phyloP scores from a whole-genome alignment of 2,113 vertebrate genomes.

The Scomber scombrus region DNA sequence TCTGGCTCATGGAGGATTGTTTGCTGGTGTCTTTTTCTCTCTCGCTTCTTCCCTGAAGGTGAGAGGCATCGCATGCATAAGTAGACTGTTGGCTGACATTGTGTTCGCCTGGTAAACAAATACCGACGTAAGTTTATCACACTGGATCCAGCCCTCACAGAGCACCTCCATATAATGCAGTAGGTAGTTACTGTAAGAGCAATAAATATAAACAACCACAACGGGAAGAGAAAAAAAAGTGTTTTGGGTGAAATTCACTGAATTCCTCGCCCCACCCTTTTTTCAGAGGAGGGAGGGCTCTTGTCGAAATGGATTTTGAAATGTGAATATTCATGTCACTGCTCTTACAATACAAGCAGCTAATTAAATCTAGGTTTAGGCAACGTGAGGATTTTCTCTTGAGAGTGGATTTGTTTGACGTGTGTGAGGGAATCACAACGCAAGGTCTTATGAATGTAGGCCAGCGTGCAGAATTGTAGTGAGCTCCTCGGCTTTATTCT shows the following conservation, averaged over 20 bases:
- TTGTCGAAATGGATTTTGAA: conserved; percentile 7
- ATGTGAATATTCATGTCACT: conserved; percentile 48
- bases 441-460: background rate
- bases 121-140: conserved; percentile 36
- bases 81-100: conserved; percentile 55
- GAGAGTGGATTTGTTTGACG: background rate
- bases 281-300: conserved; percentile 21
- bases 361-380: conserved; percentile 15
- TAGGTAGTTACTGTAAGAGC: conserved; percentile 18
- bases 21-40: conserved; percentile 56
- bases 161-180: conserved; percentile 17
- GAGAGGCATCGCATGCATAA: conserved; percentile 57
- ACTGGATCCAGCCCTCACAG: conserved; percentile 34
- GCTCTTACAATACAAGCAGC: conserved; percentile 11
- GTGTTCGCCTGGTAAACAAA: conserved; percentile 62
- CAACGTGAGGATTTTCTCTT: conserved; percentile 16
- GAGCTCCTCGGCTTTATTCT: background rate
- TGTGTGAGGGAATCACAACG: background rate
- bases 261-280: background rate
- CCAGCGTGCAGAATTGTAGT: background rate
- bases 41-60: conserved; percentile 66
- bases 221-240: conserved; percentile 31
- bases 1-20: conserved; percentile 61
- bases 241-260: conserved; percentile 45
- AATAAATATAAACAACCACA: conserved; percentile 39